Percentiles rank a stretch among this genome's conserved stretches.
These are phyloP conservation scores for Sebastiscus tertius DNA, from an alignment of 2,797 vertebrate species.

Conservation along the genomic window DNA sequence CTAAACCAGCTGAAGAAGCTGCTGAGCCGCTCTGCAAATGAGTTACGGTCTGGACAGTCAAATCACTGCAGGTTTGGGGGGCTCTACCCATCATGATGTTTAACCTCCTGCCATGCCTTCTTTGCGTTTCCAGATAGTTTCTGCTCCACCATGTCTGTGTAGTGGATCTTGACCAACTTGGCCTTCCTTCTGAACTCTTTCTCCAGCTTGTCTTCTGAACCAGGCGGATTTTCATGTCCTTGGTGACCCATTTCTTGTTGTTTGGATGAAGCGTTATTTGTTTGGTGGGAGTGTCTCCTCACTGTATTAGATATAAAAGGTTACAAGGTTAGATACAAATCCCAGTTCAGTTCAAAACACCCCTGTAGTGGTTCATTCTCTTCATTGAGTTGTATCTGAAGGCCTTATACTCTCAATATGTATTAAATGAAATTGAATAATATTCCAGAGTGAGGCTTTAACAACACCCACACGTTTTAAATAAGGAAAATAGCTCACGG, in stretches of 20 bases:
- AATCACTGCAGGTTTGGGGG: not conserved
- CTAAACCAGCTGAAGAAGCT: not conserved
- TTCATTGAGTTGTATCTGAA: not conserved
- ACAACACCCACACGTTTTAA: constrained; percentile 61
- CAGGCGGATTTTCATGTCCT: not conserved
- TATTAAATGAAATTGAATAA: constrained; percentile 21
- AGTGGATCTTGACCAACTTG: not conserved
- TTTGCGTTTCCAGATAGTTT: not conserved
- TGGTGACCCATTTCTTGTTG: not conserved
- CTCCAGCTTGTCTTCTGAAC: not conserved
- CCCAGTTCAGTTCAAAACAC: not conserved
- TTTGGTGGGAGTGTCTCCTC: not conserved
- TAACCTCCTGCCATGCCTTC: not conserved
- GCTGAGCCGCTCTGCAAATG: not conserved
- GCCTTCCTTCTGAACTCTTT: not conserved
- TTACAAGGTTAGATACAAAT: not conserved
- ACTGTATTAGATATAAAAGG: not conserved
- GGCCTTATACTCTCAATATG: not conserved
- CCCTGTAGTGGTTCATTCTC: not conserved
- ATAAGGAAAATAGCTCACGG: constrained; percentile 52
- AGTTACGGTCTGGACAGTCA: not conserved
- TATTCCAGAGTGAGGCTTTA: constrained; percentile 33
- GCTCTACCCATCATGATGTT: not conserved
- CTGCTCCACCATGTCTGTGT: not conserved
- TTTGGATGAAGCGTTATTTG: not conserved